Base-by-base conservation (phyloP, 2,797 vertebrate genomes). In the Mallotus villosus region DNA sequence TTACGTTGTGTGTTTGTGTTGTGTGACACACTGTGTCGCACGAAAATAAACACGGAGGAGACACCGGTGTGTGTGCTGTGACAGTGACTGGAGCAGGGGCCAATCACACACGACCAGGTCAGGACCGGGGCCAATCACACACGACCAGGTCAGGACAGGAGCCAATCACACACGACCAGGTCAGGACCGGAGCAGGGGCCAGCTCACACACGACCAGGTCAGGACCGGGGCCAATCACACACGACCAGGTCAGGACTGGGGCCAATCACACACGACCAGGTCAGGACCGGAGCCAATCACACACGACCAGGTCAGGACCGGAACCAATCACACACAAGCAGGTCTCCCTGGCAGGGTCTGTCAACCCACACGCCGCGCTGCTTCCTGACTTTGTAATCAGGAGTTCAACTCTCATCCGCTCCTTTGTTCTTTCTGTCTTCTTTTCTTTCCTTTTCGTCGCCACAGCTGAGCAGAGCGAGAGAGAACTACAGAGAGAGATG, bases 341-440 rank as follows among this genome's bases (percentile, higher is more conserved):
- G 61, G 19, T 63, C 49, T 53, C 60, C 6, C 32, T 19, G 68
- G 63, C 65, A 69, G 21, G 27, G 72, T 68, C 72, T 68, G 49
- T 75, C 68, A 73, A 51, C 70, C 59, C 55, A 17, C 62, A 72
- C 19, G 29, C 61, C 78, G 74, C 81, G 68, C 76, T 84, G 73
- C 80, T 83, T 87, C 82, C 81, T 81, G 69, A 80, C 76, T 83
- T 78, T 86, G 80, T 83, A 81, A 85, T 80, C 73, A 81, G 67
- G 72, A 61, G 67, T 73, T 72, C 68, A 71, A 74, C 73, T 82
- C 78, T 77, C 81, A 82, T 80, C 72, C 68, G 32, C 62, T 74
- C 73, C 76, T 77, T 83, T 77, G 81, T 76, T 73, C 79, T 82
- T 74, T 55, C 22, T 46, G 19, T 64, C 71, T 72, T 81, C 74